phyloP scores from a whole-genome alignment of 64 coral and sea anemone genomes.

The Montipora cactus region DNA sequence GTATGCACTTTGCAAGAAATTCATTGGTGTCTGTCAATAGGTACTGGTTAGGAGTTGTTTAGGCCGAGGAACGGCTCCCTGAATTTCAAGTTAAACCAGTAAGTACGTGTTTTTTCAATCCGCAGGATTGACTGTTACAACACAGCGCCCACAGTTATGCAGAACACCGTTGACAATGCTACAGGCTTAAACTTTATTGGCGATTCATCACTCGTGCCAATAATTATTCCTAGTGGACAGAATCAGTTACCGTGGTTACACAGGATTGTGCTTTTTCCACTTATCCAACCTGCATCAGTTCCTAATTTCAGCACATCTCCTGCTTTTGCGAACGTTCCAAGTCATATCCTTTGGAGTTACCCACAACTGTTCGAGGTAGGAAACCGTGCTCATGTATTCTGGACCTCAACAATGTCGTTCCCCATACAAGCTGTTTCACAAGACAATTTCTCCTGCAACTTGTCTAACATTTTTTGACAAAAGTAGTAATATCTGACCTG shows the following conservation, averaged over 20 bases:
- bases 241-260: slow-evolving; percentile 5
- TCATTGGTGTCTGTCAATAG: no score
- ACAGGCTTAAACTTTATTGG: not conserved
- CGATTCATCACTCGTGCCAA: not conserved
- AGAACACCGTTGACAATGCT: not conserved
- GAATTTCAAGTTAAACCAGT: not conserved
- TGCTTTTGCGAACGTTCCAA: not conserved
- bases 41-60: no score
- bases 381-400: no score
- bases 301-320: not conserved
- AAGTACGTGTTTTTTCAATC: not conserved
- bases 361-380: no score
- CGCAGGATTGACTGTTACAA: not conserved
- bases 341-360: not conserved
- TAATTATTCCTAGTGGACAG: not conserved
- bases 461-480: no score
- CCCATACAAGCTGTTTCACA: no score
- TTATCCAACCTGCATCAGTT: not conserved
- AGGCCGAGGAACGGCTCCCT: no score
- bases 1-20: no score
- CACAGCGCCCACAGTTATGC: not conserved
- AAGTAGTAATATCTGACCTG: no score
- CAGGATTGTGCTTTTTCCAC: not conserved
- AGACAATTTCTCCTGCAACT: no score
- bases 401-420: no score